Percentiles rank a stretch among this genome's conserved stretches.
Evolutionary conservation across 2,113 vertebrate genomes (phyloP).

Genomic region (Oxygymnocypris stewartii): DNA sequence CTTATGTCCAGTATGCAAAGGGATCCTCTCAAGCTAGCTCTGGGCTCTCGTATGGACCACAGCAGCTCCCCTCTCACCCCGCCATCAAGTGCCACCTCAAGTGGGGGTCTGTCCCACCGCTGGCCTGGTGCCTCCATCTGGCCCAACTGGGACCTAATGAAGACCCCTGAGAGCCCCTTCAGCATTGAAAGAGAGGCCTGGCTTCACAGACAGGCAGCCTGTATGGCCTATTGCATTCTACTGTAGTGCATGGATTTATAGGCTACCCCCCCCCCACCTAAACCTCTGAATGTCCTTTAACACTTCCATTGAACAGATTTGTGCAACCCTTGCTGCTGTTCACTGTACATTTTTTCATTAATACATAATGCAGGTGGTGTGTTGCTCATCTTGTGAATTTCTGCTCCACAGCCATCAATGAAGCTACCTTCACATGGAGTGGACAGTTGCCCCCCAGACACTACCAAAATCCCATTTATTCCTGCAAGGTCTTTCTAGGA

Average conservation of each 20-base stretch:
- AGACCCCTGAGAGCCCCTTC: slow-evolving; percentile 88
- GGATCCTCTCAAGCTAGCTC: slow-evolving; percentile 84
- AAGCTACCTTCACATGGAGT: slow-evolving; percentile 96
- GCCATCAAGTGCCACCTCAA: slow-evolving; percentile 74
- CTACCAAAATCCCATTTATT: slow-evolving; percentile 96
- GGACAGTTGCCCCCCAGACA: slow-evolving; percentile 94
- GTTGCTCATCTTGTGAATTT: neutral
- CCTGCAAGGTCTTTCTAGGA: slow-evolving; percentile 97
- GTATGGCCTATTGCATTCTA: slow-evolving; percentile 63
- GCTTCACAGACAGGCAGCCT: slow-evolving; percentile 94
- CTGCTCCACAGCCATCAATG: slow-evolving; percentile 85
- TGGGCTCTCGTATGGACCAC: slow-evolving; percentile 85
- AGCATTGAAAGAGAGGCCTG: slow-evolving; percentile 96
- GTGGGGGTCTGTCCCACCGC: slow-evolving; percentile 81
- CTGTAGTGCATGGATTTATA: neutral
- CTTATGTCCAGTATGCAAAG: slow-evolving; percentile 84
- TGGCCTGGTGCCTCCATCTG: slow-evolving; percentile 90
- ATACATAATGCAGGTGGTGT: neutral
- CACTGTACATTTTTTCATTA: neutral
- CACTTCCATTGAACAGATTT: neutral
- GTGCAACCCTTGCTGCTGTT: neutral
- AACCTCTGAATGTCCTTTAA: neutral
- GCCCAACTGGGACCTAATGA: slow-evolving; percentile 87
- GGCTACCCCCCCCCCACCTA: neutral
- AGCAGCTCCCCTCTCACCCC: slow-evolving; percentile 84